Evolutionary conservation across 2,113 vertebrate species (phyloP), one percentile per base, ranked within the genome.

Genomic region (Pseudolaguvia tuberculata): DNA sequence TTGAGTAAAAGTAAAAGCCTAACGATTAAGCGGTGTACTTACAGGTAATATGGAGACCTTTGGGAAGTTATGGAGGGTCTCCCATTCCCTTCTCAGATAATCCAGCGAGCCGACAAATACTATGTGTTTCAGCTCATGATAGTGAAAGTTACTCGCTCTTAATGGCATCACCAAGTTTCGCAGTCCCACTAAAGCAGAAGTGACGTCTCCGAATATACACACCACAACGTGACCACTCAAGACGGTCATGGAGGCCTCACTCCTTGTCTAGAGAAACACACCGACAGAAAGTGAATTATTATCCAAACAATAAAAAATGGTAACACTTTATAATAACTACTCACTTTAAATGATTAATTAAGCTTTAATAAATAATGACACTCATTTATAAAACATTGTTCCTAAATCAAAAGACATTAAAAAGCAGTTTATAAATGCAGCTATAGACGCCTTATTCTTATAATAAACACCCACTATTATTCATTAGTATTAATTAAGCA

Each of bases 151-250:
- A 90, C 97, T 99, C 81, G 97, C 97, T 91, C 97, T 94, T 85
- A 99, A 93, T 52, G 97, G 97, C 97, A 99, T 99, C 90, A 99
- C 97, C 87, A 99, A 89, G 92, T 99, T 99, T 88, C 97, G 93
- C 86, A 99, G 92, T 85, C 97, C 97, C 85, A 99, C 97, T 84
- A 99, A 91, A 86, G 97, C 97, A 80, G 97, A 99, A 73, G 92
- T 94, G 91, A 97, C 91, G 82, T 99, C 97, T 70, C 97, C 97
- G 88, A 99, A 99, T 92, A 99, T 98, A 91, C 97, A 99, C 88
- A 98, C 96, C 81, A 99, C 97, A 18, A 99, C 97, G 80, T 99
- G 97, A 78, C 97, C 97, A 78, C 97, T 99, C 87, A 99, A 88
- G 77, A 99, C 96, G 8, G 97, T 98, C 97, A 99, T 99, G 75